Evolutionary conservation across 2,113 vertebrate species (phyloP), one percentile per base, ranked within the genome.

Genomic region (Platysteira castanea): DNA sequence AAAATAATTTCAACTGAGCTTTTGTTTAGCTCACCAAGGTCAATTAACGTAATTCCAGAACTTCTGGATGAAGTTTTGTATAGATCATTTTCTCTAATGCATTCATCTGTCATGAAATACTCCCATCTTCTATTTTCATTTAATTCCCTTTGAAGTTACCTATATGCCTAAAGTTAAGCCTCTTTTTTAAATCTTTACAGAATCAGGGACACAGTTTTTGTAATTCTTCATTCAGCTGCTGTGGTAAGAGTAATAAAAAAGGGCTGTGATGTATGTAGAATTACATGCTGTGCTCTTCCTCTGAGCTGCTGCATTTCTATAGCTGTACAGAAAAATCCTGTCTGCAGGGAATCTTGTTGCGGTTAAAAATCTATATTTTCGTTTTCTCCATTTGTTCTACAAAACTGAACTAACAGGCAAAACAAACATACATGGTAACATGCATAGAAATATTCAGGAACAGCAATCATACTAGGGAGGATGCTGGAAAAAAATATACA

Each of bases 111-210:
- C 92, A 87, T 2, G 30, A 73, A 84, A 77, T 50, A 53, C 82
- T 88, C 87, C 44, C 42, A 56, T 70, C 69, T 78, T 73, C 67
- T 61, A 39, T 83, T 91, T 96, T 68, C 84, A 76, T 53, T 73
- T 90, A 94, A 96, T 90, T 95, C 88, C 90, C 88, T 95, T 95
- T 96, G 95, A 96, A 94, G 90, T 87, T 94, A 95, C 92, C 94
- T 95, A 89, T 76, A 64, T 84, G 61, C 65, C 81, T 74, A 63
- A 95, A 90, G 91, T 96, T 96, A 96, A 96, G 93, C 94, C 69
- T 95, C 93, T 95, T 93, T 90, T 54, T 0, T 54, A 96, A 95
- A 91, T 85, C 93, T 96, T 75, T 71, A 91, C 74, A 87, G 94
- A 95, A 91, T 84, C 89, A 39, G 61, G 49, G 84, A 95, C 89